Evolutionary conservation across 2,797 vertebrate species (phyloP).

Genomic region (Clamator glandarius): DNA sequence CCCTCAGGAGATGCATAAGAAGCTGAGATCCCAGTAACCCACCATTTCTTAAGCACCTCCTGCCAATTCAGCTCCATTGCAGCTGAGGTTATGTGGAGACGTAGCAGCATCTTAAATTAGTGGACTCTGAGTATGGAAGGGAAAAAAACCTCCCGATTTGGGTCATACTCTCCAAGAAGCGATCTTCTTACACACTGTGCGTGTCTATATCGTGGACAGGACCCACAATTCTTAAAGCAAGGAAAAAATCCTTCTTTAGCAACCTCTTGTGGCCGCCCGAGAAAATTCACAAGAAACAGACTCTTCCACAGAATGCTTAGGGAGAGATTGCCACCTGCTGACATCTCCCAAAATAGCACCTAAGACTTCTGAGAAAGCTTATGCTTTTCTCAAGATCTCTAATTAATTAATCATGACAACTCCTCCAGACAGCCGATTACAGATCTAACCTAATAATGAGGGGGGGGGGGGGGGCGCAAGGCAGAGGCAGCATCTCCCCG

Average conservation of each 20-base stretch:
- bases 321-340: slow-evolving; percentile 45
- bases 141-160: neutral
- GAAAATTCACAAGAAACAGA: neutral
- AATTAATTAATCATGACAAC: slow-evolving; percentile 11
- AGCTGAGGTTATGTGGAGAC: neutral
- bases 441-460: neutral
- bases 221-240: neutral
- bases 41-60: neutral
- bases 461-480: neutral
- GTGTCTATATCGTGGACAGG: neutral
- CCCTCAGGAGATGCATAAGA: neutral
- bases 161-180: neutral
- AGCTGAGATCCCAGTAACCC: neutral
- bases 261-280: neutral
- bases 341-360: neutral
- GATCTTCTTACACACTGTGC: neutral
- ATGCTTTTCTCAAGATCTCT: neutral
- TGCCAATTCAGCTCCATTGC: neutral
- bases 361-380: neutral
- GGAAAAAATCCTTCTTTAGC: neutral
- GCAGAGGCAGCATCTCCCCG: neutral
- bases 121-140: neutral
- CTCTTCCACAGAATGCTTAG: neutral
- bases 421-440: neutral
- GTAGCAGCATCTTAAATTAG: neutral